Evolutionary conservation across 2,888 invertebrate species (phyloP), one percentile per base, ranked within the genome.

Genomic region (Aricia artaxerxes): DNA sequence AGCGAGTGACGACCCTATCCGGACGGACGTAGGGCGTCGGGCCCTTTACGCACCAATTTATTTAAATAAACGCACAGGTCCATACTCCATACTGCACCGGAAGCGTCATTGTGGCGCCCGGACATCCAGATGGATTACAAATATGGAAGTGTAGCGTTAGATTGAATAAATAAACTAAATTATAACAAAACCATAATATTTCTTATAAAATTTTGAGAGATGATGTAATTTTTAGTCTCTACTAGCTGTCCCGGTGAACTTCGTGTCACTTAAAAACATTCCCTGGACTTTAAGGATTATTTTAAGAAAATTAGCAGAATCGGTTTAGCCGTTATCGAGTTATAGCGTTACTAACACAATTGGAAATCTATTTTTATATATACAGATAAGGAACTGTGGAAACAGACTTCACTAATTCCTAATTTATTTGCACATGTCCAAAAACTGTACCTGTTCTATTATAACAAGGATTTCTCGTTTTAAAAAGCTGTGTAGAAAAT

Each of bases 21-120:
- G 88, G 85, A 86, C 85, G 87, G 87, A 87, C 83, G 88, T 86
- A 90, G 90, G 90, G 88, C 86, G 85, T 83, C 85, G 88, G 86
- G 88, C 87, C 88, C 89, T 88, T 85, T 83, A 81, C 75, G 57
- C 82, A 86, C 82, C 84, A 83, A 92, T 92, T 92, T 91, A 90
- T 84, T 83, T 86, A 87, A 89, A 89, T 88, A 85, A 88, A 83
- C 81, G 81, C 86, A 79, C 82, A 82, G 81, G 82, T 79, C 83
- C 64, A 81, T 79, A 78, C 72, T 78, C 83, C 64, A 81, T 79
- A 78, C 72, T 78, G 80, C 80, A 79, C 82, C 89, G 91, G 91
- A 91, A 89, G 88, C 84, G 83, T 83, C 86, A 87, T 86, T 87
- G 87, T 88, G 80, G 81, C 84, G 85, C 85, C 90, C 92, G 92